phyloP scores from a whole-genome alignment of 2,888 invertebrate genomes.

The Merodon equestris region DNA sequence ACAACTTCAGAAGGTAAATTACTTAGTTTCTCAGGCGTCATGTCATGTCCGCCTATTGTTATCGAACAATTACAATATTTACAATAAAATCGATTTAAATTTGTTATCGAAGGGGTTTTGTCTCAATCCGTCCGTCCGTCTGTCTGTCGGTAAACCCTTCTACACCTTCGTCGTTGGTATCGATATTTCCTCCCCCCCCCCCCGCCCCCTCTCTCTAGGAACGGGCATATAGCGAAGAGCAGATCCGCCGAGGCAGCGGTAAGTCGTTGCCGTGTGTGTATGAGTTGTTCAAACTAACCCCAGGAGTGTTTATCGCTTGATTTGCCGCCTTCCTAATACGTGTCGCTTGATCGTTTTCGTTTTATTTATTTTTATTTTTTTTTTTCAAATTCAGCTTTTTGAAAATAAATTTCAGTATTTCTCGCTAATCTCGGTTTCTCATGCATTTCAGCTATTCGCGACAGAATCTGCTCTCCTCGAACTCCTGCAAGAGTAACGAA shows the following conservation, averaged over 20 bases:
- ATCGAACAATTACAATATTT: background rate
- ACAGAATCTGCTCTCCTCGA: slow-evolving; percentile 90
- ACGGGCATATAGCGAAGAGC: slow-evolving; percentile 17
- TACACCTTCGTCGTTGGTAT: slow-evolving; percentile 47
- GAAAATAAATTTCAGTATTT: background rate
- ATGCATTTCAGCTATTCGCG: slow-evolving; percentile 87
- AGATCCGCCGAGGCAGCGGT: slow-evolving; percentile 50
- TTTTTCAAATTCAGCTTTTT: background rate
- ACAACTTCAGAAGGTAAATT: slow-evolving; percentile 92
- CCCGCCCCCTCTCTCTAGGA: slow-evolving; percentile 16
- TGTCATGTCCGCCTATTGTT: too few relatives aligned
- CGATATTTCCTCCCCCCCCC: slow-evolving; percentile 40
- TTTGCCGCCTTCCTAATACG: slow-evolving; percentile 34
- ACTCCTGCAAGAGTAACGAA: slow-evolving; percentile 85
- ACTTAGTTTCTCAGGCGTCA: slow-evolving; percentile 3
- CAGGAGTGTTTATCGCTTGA: too few relatives aligned
- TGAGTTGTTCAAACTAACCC: slow-evolving; percentile 35
- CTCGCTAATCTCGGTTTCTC: slow-evolving; percentile 10
- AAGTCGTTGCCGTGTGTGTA: slow-evolving; percentile 56
- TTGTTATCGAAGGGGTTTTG: slow-evolving; percentile 16
- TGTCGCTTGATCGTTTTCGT: slow-evolving; percentile 21
- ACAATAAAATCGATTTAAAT: slow-evolving; percentile 36
- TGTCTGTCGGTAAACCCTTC: slow-evolving; percentile 11
- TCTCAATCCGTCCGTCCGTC: too few relatives aligned
- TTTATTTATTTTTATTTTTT: slow-evolving; percentile 15